These are phyloP conservation scores for Melanophora roralis DNA, from an alignment of 2,888 invertebrate genomes.

Conservation along the genomic window DNA sequence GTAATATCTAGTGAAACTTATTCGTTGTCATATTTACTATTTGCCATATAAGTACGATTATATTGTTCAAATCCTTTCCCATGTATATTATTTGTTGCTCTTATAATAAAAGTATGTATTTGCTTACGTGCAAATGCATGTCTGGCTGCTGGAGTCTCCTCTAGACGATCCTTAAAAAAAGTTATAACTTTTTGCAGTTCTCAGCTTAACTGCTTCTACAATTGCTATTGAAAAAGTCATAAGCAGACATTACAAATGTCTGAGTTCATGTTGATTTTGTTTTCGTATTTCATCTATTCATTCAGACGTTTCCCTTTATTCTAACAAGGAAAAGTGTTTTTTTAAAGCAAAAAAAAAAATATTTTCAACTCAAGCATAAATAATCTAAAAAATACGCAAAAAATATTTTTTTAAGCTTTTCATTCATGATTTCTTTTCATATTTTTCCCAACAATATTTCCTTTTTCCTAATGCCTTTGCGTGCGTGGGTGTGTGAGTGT, in stretches of 20 bases:
- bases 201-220: background rate
- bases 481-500: background rate
- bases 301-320: constrained; percentile 42
- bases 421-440: constrained; percentile 49
- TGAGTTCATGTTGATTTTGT: constrained; percentile 30
- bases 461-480: constrained; percentile 24
- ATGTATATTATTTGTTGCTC: background rate
- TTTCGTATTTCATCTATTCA: constrained; percentile 14
- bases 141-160: constrained; percentile 52
- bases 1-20: constrained; percentile 12
- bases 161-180: constrained; percentile 43
- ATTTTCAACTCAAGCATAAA: constrained; percentile 23
- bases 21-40: constrained; percentile 54
- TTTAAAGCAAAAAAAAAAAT: constrained; percentile 26
- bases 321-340: constrained; percentile 58
- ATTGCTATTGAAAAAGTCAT: constrained; percentile 16
- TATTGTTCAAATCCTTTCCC: background rate
- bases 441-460: constrained; percentile 18
- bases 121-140: no score
- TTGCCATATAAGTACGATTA: constrained; percentile 7
- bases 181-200: constrained; percentile 1
- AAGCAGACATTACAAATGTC: constrained; percentile 55
- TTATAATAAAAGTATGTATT: constrained; percentile 19
- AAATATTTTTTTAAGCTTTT: constrained; percentile 44
- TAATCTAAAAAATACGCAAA: constrained; percentile 39